Conservation (phyloP, 2,113 vertebrate genomes). For the Columba janthina region DNA sequence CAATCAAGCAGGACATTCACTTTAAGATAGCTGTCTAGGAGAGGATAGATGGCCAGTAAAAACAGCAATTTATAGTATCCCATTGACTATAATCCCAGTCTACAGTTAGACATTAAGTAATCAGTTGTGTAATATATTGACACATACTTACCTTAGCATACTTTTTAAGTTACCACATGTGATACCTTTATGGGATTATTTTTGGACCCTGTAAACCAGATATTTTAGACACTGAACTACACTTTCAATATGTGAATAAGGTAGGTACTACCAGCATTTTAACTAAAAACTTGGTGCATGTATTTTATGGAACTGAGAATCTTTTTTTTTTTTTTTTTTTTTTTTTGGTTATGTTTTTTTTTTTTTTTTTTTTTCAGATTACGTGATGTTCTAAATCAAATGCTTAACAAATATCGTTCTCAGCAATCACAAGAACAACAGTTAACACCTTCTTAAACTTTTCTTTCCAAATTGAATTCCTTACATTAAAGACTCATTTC, state of each 20-base stretch:
- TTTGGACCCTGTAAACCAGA: neutral
- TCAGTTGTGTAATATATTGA: neutral
- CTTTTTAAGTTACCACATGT: neutral
- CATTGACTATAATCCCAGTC: neutral
- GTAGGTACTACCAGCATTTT: neutral
- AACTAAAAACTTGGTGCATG: neutral
- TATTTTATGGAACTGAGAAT: neutral
- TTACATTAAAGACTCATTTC: neutral
- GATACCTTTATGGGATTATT: neutral
- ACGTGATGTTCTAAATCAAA: neutral
- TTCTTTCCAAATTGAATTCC: neutral
- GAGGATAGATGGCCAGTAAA: neutral
- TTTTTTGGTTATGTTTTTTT: too few relatives aligned
- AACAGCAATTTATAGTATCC: neutral
- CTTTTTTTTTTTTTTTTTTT: neutral
- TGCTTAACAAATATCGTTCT: neutral
- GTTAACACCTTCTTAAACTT: neutral
- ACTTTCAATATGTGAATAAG: neutral
- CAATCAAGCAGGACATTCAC: neutral
- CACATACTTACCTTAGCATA: neutral
- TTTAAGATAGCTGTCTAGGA: neutral
- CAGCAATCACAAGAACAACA: neutral
- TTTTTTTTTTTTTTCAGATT: neutral
- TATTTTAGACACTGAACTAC: neutral
- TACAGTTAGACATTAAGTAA: neutral